Base-by-base conservation (phyloP, 2,888 invertebrate genomes). In the Pasiphila rectangulata region DNA sequence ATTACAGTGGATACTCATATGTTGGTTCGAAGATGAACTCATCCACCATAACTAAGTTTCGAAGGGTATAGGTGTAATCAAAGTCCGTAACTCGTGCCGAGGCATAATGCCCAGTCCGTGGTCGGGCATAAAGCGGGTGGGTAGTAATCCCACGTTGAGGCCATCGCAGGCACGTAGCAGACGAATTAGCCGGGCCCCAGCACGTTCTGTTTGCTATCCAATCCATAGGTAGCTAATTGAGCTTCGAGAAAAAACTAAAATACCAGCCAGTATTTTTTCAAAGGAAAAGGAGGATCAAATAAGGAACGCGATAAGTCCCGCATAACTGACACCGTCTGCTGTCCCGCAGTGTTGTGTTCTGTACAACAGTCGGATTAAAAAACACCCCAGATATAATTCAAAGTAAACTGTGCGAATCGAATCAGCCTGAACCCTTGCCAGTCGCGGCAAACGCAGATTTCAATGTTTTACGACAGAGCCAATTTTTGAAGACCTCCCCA, bases 391-490 rank as follows among this genome's bases (percentile, higher is more conserved):
- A 75, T 77, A 83, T 86, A 84, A 85, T 83, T 85, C 78, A 83
- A 81, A 86, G 76, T 80, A 83, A 87, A 87, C 83, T 75, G 84
- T 69, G 81, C 84, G 83, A 70, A 77, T 74, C 86, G 82, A 85
- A 86, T 86, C 75, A 76, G 24, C 20, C 40, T n/a, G 52, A 48
- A 63, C 64, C 70, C 67, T 67, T 63, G 59, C 55, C 46, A 23
- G 41, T 49, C 54, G 54, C 55, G 60, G 67, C 63, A 60, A 69
- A 73, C 75, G 75, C 78, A 75, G 82, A 83, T 82, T 82, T 79
- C 72, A 73, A 75, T 79, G 75, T 77, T 76, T 75, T 69, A 75
- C 64, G 67, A 69, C 64, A 61, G 50, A 60, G 56, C 81, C 79
- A 72, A 64, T 62, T 61, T 69, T 57, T 61, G 50, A 54, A 56